These are phyloP conservation scores for Enteromius radiatus DNA, from an alignment of 2,797 vertebrate species.

Conservation along the genomic window DNA sequence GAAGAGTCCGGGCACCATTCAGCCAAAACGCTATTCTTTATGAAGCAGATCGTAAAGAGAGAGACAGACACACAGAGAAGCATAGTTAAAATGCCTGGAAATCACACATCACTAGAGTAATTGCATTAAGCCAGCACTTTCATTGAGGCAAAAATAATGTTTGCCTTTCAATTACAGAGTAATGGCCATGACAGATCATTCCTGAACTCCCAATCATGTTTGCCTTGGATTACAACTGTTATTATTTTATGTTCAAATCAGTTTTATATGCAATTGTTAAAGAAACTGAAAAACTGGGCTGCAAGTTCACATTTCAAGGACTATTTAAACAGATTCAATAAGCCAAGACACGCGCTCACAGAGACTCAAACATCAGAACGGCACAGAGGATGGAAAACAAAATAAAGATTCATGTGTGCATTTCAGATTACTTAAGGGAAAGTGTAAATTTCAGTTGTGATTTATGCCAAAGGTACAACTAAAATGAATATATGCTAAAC, in stretches of 20 bases:
- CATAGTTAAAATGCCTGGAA: constrained; percentile 70
- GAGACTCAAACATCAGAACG: not conserved
- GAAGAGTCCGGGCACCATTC: constrained; percentile 17
- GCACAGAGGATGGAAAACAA: not conserved
- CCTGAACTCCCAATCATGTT: constrained; percentile 63
- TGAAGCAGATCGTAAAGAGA: constrained; percentile 71
- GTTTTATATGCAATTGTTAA: constrained; percentile 32
- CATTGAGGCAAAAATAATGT: constrained; percentile 73
- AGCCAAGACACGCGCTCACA: constrained; percentile 10
- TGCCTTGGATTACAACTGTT: constrained; percentile 54
- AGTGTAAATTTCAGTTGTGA: not conserved
- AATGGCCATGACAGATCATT: constrained; percentile 67
- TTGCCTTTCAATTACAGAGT: constrained; percentile 73
- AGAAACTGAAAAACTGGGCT: not conserved
- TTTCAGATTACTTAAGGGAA: not conserved
- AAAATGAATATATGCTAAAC: not conserved
- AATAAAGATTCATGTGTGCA: not conserved
- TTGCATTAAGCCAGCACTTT: constrained; percentile 72
- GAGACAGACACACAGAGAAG: constrained; percentile 54
- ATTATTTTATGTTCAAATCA: constrained; percentile 37
- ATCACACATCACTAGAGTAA: constrained; percentile 67
- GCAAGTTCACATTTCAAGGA: constrained; percentile 1
- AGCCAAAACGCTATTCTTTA: constrained; percentile 42
- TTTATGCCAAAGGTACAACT: not conserved
- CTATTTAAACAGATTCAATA: constrained; percentile 3